Percentiles rank a stretch among this genome's conserved stretches.
Evolutionary conservation across 2,797 vertebrate species (phyloP).

Genomic region (Propithecus deckenii): DNA sequence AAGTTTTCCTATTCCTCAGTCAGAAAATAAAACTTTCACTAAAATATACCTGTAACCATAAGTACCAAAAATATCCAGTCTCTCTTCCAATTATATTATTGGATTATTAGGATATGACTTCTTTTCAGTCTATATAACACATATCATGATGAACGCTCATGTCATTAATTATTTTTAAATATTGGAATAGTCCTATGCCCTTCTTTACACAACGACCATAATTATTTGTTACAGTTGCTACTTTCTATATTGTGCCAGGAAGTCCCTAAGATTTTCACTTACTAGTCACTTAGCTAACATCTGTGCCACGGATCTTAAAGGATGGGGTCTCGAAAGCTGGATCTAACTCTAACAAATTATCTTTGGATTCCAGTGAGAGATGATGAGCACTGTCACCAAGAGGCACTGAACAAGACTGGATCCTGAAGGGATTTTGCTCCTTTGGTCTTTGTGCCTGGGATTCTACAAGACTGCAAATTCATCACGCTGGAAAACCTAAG

Average conservation of each 20-base stretch:
- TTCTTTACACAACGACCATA: neutral
- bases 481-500: neutral
- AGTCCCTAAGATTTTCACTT: neutral
- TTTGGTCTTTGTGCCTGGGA: neutral
- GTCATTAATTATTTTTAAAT: neutral
- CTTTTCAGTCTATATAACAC: neutral
- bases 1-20: neutral
- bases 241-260: neutral
- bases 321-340: neutral
- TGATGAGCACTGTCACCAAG: neutral
- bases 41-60: neutral
- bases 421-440: neutral
- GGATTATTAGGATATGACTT: neutral
- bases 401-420: neutral
- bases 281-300: neutral
- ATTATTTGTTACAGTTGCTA: neutral
- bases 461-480: neutral
- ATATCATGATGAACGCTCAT: neutral
- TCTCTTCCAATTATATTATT: neutral
- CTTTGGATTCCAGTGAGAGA: neutral
- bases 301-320: neutral
- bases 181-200: neutral
- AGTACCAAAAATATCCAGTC: neutral
- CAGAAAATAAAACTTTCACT: conserved; percentile 46
- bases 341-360: neutral